These are phyloP conservation scores for Silurus asotus DNA, from an alignment of 2,113 vertebrate genomes.

Conservation along the genomic window DNA sequence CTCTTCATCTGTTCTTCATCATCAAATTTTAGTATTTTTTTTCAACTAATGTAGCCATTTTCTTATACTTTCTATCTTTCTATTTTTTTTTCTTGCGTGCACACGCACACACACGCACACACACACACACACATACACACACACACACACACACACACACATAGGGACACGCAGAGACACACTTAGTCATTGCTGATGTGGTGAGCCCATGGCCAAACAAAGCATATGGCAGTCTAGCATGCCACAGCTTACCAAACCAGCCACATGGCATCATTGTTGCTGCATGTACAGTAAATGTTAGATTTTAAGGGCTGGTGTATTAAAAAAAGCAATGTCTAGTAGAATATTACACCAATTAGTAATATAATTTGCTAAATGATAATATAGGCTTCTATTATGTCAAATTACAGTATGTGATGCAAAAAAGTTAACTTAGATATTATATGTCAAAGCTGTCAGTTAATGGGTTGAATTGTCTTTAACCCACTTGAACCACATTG, in stretches of 20 bases:
- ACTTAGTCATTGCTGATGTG: conserved; percentile 23
- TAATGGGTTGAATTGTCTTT: background rate
- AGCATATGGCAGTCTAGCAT: conserved; percentile 15
- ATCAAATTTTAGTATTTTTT: background rate
- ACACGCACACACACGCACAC: too few relatives aligned
- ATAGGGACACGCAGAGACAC: too few relatives aligned
- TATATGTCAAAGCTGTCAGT: background rate
- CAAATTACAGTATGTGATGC: background rate
- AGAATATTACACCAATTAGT: background rate
- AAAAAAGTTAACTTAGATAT: background rate
- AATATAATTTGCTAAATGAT: background rate
- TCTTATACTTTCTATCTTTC: background rate
- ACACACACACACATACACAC: background rate
- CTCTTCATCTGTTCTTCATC: background rate
- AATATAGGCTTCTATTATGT: background rate
- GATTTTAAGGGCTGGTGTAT: background rate
- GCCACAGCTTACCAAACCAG: background rate
- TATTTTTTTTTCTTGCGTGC: conserved; percentile 1
- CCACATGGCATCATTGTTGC: conserved; percentile 3
- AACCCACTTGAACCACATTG: background rate
- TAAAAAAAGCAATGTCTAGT: background rate
- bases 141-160: conserved; percentile 19
- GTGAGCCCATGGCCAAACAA: conserved; percentile 36
- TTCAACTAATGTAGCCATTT: background rate
- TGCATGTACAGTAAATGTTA: background rate